Conservation (phyloP, 2,888 invertebrate species). For the Cantharis rustica region DNA sequence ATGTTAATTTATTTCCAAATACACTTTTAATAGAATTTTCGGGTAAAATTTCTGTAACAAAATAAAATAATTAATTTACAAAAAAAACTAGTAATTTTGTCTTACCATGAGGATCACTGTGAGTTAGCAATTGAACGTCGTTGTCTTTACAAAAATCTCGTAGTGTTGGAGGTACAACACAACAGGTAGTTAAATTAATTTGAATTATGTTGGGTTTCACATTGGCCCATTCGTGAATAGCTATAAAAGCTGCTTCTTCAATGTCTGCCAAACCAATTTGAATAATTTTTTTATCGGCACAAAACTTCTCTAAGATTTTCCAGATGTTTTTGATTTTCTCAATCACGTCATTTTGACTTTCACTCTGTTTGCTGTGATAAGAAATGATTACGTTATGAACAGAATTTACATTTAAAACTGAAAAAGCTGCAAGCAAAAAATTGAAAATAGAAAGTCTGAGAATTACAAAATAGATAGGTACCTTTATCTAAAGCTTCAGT, state of each 20-base stretch:
- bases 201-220: conserved; percentile 88
- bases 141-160: conserved; percentile 89
- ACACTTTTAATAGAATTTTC: conserved; percentile 64
- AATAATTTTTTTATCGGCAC: conserved; percentile 65
- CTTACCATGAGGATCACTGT: conserved; percentile 89
- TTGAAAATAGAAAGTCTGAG: not conserved
- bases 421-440: conserved; percentile 63
- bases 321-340: conserved; percentile 76
- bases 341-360: conserved; percentile 54
- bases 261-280: conserved; percentile 88
- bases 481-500: conserved; percentile 76
- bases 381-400: conserved; percentile 85
- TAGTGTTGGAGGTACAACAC: conserved; percentile 90
- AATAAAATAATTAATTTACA: conserved; percentile 21
- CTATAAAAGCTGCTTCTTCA: conserved; percentile 78
- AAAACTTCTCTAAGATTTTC: conserved; percentile 75
- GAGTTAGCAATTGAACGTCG: conserved; percentile 91
- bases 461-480: conserved; percentile 47
- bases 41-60: conserved; percentile 61
- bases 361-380: conserved; percentile 63
- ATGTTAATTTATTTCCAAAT: conserved; percentile 56
- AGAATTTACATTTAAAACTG: conserved; percentile 69
- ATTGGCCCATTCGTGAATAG: conserved; percentile 75
- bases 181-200: conserved; percentile 90
- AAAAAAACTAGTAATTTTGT: conserved; percentile 3